Evolutionary conservation across 2,888 invertebrate genomes (phyloP), one percentile per base, ranked within the genome.

Genomic region (Lepidocyrtinus sp.): DNA sequence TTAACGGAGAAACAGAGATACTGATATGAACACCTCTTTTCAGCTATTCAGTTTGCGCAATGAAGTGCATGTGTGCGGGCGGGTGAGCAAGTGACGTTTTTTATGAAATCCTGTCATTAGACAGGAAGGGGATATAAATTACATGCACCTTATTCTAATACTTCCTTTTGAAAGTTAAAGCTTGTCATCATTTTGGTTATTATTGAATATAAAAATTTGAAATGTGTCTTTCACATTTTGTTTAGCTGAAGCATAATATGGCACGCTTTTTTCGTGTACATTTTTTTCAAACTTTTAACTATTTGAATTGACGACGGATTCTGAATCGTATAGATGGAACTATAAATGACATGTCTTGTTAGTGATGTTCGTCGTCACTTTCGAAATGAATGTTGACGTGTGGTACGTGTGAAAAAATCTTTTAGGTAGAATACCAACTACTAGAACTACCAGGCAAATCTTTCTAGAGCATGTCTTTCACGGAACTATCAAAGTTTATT

Each of bases 381-480:
- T 82, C 67, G 74, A 80, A 81, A 86, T 82, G 82, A 84, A 83
- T 83, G 83, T 83, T 86, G 86, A 85, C 86, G 81, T 45, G 83
- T 55, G 75, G 81, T 83, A 85, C 86, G 86, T 86, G 86, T 85
- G 85, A 85, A 86, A 85, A 62, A 36, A 36, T 5, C 36, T 7
- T 36, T 36, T 36, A 36, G n/a, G n/a, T n/a, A n/a, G n/a, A n/a
- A n/a, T n/a, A n/a, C n/a, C n/a, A n/a, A n/a, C n/a, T n/a, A n/a
- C n/a, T n/a, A n/a, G n/a, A n/a, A n/a, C n/a, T n/a, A n/a, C n/a
- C n/a, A n/a, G n/a, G n/a, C n/a, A n/a, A n/a, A n/a, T n/a, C n/a
- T n/a, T n/a, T n/a, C 19, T 50, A n/a, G 24, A 9, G 17, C 12
- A 24, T 27, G 19, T 69, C 63, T 19, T 62, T 36, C 45, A 36